A percentile compares a stretch with the other conserved stretches of the same genome.
These are phyloP conservation scores for Drosophila kurseongensis DNA, from an alignment of 1,140 invertebrate species.

Conservation along the genomic window DNA sequence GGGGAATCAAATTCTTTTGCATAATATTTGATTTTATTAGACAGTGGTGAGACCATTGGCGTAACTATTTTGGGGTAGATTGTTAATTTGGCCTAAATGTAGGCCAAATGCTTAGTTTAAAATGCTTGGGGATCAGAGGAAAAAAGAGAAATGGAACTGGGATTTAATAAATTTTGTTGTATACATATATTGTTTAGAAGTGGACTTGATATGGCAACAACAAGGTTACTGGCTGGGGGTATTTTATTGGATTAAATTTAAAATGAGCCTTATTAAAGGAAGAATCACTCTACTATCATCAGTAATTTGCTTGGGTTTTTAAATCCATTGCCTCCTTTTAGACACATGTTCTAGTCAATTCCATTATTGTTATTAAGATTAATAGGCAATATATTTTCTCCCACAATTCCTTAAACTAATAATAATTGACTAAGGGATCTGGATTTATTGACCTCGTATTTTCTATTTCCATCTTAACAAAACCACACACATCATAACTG, in stretches of 20 bases:
- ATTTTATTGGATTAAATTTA: too few species aligned
- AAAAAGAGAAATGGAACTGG: too few species aligned
- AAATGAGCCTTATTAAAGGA: too few species aligned
- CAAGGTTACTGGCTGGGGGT: too few species aligned
- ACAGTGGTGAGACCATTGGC: constrained; percentile 26
- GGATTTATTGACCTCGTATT: constrained; percentile 7
- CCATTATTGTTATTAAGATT: neutral
- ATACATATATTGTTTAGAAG: too few species aligned
- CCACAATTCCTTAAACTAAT: constrained; percentile 1
- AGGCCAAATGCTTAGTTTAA: constrained; percentile 23
- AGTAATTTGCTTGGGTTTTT: too few species aligned
- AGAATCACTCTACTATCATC: too few species aligned
- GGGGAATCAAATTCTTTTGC: constrained; percentile 61
- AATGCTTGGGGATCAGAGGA: neutral
- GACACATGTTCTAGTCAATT: neutral
- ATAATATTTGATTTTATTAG: constrained; percentile 79
- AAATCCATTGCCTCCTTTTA: too few species aligned
- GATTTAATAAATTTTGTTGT: too few species aligned
- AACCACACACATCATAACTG: constrained; percentile 15
- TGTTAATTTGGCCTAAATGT: constrained; percentile 41
- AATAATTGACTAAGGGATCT: constrained; percentile 1
- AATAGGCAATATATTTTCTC: neutral
- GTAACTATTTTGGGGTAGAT: constrained; percentile 29
- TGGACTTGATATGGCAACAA: too few species aligned
- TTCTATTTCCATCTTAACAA: constrained; percentile 21